Evolutionary conservation across 2,797 vertebrate species (phyloP), one percentile per base, ranked within the genome.

Genomic region (Ciconia nigra): DNA sequence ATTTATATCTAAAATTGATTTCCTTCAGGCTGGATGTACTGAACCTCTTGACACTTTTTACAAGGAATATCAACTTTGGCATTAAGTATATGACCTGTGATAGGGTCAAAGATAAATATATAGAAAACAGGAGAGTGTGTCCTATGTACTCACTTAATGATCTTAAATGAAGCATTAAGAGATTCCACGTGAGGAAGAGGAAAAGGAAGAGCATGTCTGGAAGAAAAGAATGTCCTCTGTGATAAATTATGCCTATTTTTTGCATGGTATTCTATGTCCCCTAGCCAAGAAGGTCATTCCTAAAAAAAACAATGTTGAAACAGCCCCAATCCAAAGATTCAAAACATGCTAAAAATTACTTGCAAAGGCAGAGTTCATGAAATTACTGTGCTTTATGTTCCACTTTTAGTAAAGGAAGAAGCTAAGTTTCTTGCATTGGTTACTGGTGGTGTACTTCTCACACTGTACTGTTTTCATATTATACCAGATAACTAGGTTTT

Each of bases 1-100:
- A 66, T 89, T 95, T 85, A 41, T 89, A 81, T 77, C 16, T 73
- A 88, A 63, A 94, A 74, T 84, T 94, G 41, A 83, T 89, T 94
- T 84, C 58, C 58, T 87, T 92, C 78, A 85, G 72, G 31, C 44
- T 84, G 19, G 41, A 83, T 80, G 37, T 77, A 52, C 62, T 86
- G 59, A 94, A 91, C 41, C 67, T 91, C 57, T 80, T 92, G 57
- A 70, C 78, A 66, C 11, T 5, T 91, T 91, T 94, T 74, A 87
- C 52, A 95, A 87, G 74, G 54, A 70, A 76, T 88, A 72, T 88
- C 65, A 92, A 11, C 78, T 94, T 92, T 46, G 58, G 35, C 52
- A 81, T 83, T 73, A 96, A 95, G 39, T 65, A 59, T 61, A 74
- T 74, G 63, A 90, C 52, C 71, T 94, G 25, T 73, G 78, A 66